phyloP scores from a whole-genome alignment of 2,113 vertebrate genomes.

The human (Homo sapiens) region DNA sequence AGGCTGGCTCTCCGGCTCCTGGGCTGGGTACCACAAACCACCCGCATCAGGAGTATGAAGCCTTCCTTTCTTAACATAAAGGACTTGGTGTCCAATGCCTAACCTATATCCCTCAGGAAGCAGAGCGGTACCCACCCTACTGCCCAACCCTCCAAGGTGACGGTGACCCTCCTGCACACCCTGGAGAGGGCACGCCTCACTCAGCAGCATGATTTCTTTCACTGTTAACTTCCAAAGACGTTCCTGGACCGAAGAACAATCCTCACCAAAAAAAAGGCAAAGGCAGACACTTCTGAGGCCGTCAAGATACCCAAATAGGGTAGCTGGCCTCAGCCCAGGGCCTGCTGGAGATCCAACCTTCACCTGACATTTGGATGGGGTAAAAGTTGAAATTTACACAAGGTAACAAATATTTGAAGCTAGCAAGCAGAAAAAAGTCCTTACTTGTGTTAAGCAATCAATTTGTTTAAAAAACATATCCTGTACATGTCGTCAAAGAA shows the following conservation, averaged over 20 bases:
- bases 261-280: not conserved
- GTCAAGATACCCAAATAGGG: not conserved
- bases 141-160: not conserved
- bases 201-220: not conserved
- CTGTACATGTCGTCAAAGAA: not conserved
- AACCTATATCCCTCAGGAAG: not conserved
- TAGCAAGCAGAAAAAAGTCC: not conserved
- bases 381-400: slow-evolving; percentile 43
- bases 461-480: not conserved
- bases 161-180: not conserved
- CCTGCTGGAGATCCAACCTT: not conserved
- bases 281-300: not conserved
- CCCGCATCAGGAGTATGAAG: rapidly evolving
- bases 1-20: not conserved
- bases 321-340: not conserved
- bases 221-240: slow-evolving; percentile 32
- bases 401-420: not conserved
- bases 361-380: not conserved
- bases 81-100: not conserved
- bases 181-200: rapidly evolving
- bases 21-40: not conserved
- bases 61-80: not conserved
- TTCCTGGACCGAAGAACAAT: not conserved
- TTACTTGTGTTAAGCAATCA: not conserved
- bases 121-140: rapidly evolving